These are phyloP conservation scores for Eudemis profundana DNA, from an alignment of 2,888 invertebrate genomes.

Conservation along the genomic window DNA sequence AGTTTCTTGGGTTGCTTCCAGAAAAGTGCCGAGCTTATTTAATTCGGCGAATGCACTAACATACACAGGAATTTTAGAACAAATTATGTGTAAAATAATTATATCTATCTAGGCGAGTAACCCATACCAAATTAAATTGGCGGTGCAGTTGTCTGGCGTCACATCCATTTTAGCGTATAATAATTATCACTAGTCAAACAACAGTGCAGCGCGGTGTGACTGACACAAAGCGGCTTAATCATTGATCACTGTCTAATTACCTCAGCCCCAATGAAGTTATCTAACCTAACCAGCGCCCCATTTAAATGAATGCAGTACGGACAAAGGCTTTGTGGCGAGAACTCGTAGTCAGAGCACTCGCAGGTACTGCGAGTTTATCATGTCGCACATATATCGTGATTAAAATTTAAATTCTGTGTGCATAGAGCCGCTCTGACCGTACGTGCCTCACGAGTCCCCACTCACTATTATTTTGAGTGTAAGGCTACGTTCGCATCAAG, in stretches of 20 bases:
- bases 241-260: slow-evolving; percentile 17
- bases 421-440: slow-evolving; percentile 41
- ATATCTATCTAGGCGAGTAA: no score
- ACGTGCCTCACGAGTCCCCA: slow-evolving; percentile 31
- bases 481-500: slow-evolving; percentile 42
- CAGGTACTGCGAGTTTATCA: slow-evolving; percentile 39
- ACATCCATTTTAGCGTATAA: slow-evolving; percentile 4
- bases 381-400: slow-evolving; percentile 41
- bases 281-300: not conserved
- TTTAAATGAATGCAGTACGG: slow-evolving; percentile 19
- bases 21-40: not conserved
- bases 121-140: not conserved
- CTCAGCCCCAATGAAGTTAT: slow-evolving; percentile 3
- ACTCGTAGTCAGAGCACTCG: slow-evolving; percentile 5
- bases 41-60: no score
- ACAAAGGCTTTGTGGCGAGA: slow-evolving; percentile 34
- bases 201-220: not conserved
- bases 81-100: no score
- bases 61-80: no score
- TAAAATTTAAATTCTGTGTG: slow-evolving; percentile 49
- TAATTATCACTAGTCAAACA: slow-evolving; percentile 23
- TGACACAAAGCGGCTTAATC: slow-evolving; percentile 1
- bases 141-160: not conserved
- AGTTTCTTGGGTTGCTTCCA: not conserved
- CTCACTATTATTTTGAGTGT: slow-evolving; percentile 45